A percentile compares a stretch with the other conserved stretches of the same genome.
Conservation (phyloP, 2,113 vertebrate species). For the Clinocottus analis region DNA sequence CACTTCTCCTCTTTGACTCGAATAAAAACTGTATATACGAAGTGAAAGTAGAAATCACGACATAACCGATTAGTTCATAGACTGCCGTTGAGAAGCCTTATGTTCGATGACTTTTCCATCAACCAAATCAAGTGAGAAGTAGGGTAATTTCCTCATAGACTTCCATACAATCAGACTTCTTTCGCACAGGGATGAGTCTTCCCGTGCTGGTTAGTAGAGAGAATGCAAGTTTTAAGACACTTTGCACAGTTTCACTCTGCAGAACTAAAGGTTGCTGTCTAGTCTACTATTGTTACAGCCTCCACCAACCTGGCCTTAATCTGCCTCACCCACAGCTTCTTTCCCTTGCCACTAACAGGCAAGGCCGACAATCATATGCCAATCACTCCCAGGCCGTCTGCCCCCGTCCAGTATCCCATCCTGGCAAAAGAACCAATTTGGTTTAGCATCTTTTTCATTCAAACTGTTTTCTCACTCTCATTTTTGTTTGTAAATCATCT, state of each 20-base stretch:
- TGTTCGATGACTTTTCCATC: neutral
- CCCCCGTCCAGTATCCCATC: neutral
- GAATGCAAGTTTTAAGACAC: neutral
- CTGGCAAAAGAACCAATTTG: neutral
- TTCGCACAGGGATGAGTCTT: too few relatives aligned
- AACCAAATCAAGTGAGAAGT: too few relatives aligned
- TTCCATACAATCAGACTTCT: too few relatives aligned
- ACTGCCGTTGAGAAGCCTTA: neutral
- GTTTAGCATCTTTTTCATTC: neutral
- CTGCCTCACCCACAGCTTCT: neutral
- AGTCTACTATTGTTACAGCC: neutral
- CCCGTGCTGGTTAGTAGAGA: neutral
- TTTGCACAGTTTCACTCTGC: too few relatives aligned
- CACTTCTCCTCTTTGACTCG: too few relatives aligned
- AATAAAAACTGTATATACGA: neutral
- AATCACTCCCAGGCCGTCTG: neutral
- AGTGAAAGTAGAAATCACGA: too few relatives aligned
- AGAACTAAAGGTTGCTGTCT: too few relatives aligned
- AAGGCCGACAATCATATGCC: neutral
- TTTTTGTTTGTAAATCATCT: neutral
- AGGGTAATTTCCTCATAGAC: too few relatives aligned
- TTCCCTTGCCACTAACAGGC: neutral
- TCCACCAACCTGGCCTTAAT: neutral
- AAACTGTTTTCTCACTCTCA: neutral
- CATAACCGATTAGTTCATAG: neutral